Evolutionary conservation across 2,113 vertebrate genomes (phyloP).

Genomic region (Corynorhinus townsendii): DNA sequence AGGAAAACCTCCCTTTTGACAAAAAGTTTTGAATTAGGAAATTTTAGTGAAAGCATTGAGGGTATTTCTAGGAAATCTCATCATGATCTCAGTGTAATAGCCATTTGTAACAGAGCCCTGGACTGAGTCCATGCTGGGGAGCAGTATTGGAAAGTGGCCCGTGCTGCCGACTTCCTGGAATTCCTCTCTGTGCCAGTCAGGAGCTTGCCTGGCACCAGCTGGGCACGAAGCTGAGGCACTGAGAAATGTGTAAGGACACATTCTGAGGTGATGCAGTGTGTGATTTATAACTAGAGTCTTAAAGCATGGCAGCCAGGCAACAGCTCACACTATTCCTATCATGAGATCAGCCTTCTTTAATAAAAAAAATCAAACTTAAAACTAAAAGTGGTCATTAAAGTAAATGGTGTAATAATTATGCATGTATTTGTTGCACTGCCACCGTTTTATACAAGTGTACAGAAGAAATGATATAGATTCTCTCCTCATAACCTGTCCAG

Average conservation of each 20-base stretch:
- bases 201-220: slow-evolving; percentile 21
- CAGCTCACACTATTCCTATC: neutral
- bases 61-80: slow-evolving; percentile 64
- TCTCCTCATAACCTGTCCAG: neutral
- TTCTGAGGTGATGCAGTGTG: accelerated
- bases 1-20: neutral
- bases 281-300: neutral
- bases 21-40: slow-evolving; percentile 48
- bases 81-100: slow-evolving; percentile 56
- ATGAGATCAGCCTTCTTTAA: neutral
- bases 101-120: slow-evolving; percentile 49
- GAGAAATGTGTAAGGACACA: neutral
- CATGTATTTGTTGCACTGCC: neutral
- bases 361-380: neutral
- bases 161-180: slow-evolving; percentile 33
- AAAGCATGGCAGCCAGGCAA: neutral
- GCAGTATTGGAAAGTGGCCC: slow-evolving; percentile 46
- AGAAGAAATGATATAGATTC: neutral
- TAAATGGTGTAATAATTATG: neutral
- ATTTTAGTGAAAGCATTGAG: slow-evolving; percentile 29
- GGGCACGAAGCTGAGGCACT: neutral
- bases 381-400: neutral
- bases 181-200: slow-evolving; percentile 24
- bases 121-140: slow-evolving; percentile 40
- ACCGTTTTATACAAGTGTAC: neutral